These are phyloP conservation scores for Pseudorectes ferrugineus DNA, from an alignment of 2,113 vertebrate genomes.

Conservation along the genomic window DNA sequence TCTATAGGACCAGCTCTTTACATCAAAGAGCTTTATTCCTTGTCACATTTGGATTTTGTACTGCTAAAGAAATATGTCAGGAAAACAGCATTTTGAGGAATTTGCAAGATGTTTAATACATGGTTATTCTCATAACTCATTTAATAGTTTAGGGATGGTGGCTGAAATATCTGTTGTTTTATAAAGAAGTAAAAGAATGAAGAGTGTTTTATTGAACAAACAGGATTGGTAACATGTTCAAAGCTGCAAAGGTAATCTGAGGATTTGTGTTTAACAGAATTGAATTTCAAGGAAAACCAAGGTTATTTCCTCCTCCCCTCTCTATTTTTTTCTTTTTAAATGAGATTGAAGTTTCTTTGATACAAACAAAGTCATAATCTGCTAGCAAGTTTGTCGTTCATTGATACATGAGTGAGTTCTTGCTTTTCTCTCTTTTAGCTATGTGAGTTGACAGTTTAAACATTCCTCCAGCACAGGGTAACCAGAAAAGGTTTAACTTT, in stretches of 20 bases:
- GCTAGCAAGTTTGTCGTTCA: not conserved
- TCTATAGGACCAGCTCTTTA: constrained; percentile 35
- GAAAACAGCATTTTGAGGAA: constrained; percentile 1
- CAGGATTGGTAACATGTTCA: not conserved
- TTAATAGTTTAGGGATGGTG: not conserved
- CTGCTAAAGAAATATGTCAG: not conserved
- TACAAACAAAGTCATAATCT: not conserved
- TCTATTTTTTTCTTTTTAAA: not conserved
- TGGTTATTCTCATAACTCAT: not conserved
- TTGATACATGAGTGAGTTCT: not conserved
- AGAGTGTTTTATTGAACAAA: not conserved
- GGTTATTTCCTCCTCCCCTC: not conserved
- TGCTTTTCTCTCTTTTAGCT: not conserved
- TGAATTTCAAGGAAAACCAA: constrained; percentile 38
- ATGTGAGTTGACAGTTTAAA: not conserved
- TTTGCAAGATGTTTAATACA: not conserved
- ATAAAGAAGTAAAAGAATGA: not conserved
- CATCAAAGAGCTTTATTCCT: constrained; percentile 21
- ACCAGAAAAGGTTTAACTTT: not conserved
- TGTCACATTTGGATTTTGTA: not conserved
- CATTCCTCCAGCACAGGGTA: not conserved
- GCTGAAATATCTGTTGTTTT: not conserved
- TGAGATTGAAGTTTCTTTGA: not conserved
- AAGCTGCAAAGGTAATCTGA: constrained; percentile 12
- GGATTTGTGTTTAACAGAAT: not conserved